Percentiles rank a stretch among this genome's conserved stretches.
Conservation (phyloP, 2,113 vertebrate genomes). For the Scytalopus superciliaris region DNA sequence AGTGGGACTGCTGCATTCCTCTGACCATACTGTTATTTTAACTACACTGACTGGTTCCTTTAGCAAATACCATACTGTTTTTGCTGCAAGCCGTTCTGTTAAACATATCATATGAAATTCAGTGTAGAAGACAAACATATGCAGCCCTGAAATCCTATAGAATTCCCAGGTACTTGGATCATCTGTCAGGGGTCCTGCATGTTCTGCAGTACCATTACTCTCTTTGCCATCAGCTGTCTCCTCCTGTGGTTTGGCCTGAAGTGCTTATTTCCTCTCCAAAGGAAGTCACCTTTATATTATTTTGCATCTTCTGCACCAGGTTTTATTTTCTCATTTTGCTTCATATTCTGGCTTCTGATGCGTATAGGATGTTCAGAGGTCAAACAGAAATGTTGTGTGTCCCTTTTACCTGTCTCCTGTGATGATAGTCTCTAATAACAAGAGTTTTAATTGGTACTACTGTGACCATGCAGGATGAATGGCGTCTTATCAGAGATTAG, state of each 20-base stretch:
- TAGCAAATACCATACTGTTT: background rate
- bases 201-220: background rate
- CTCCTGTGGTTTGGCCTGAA: background rate
- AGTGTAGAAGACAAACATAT: background rate
- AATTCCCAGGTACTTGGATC: background rate
- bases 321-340: background rate
- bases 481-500: background rate
- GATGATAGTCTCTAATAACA: background rate
- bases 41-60: background rate
- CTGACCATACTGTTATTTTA: background rate
- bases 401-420: background rate
- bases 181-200: background rate
- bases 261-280: background rate
- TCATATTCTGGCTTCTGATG: background rate
- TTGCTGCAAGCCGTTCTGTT: background rate
- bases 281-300: background rate
- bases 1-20: background rate
- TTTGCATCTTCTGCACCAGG: background rate
- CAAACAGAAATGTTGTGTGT: background rate
- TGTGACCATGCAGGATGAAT: background rate
- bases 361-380: background rate
- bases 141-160: background rate
- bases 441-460: background rate
- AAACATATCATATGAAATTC: background rate
- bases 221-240: accelerated